Conservation (phyloP, 2,888 invertebrate species). For the Marronus borbonicus region DNA sequence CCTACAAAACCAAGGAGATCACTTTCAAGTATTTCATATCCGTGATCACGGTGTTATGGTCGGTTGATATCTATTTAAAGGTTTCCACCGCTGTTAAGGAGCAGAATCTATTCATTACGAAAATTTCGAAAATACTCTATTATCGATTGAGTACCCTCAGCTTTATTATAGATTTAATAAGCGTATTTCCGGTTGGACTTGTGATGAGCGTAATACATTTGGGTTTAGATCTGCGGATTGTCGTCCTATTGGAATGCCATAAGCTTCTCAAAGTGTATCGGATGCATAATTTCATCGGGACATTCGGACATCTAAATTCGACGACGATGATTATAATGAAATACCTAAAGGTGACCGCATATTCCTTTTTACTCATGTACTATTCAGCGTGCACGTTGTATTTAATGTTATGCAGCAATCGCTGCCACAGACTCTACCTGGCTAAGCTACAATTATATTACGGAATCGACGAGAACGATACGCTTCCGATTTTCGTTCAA, state of each 20-base stretch:
- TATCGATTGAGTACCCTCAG: constrained; percentile 40
- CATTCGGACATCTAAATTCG: constrained; percentile 32
- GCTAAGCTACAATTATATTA: constrained; percentile 1
- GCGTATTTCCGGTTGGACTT: constrained; percentile 46
- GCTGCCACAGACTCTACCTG: background rate
- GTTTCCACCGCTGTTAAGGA: constrained; percentile 58
- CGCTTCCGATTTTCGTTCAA: constrained; percentile 25
- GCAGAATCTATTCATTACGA: constrained; percentile 49
- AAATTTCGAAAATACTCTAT: constrained; percentile 52
- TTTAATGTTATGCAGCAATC: constrained; percentile 20
- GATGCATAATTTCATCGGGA: constrained; percentile 6
- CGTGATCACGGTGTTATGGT: constrained; percentile 51
- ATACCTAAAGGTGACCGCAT: constrained; percentile 26
- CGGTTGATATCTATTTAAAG: constrained; percentile 57
- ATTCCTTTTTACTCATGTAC: constrained; percentile 34
- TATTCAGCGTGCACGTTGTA: constrained; percentile 42
- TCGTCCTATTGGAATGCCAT: constrained; percentile 39
- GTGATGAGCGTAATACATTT: constrained; percentile 24
- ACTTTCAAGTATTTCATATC: background rate
- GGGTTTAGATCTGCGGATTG: background rate
- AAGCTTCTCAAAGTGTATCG: constrained; percentile 46
- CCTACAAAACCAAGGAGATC: too few species aligned
- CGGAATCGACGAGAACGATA: background rate
- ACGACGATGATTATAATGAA: constrained; percentile 17
- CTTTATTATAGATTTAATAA: constrained; percentile 55